A percentile compares a stretch with the other conserved stretches of the same genome.
Conservation (phyloP, 2,888 invertebrate genomes). For the Stenodema calcarata region DNA sequence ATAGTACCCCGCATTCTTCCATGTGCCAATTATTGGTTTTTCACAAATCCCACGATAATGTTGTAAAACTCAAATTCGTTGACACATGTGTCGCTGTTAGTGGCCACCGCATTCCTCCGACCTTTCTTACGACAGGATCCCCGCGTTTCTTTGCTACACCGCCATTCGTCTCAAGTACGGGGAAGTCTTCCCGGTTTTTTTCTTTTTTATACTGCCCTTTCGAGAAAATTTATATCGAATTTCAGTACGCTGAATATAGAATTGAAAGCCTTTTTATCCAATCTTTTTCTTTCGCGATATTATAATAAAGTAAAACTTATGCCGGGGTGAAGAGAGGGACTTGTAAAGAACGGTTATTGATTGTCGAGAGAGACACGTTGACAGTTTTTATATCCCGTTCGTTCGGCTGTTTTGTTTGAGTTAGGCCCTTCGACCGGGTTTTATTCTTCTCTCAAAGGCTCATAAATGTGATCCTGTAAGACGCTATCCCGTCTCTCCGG, state of each 20-base stretch:
- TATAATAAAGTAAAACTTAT: not conserved
- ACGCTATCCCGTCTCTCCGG: not conserved
- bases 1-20: no score
- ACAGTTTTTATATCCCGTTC: conserved; percentile 13
- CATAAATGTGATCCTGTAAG: not conserved
- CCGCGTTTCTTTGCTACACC: not conserved
- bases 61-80: not conserved
- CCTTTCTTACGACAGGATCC: not conserved
- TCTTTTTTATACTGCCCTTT: not conserved
- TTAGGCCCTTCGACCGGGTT: not conserved
- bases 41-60: no score
- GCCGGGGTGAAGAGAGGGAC: not conserved
- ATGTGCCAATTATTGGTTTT: no score
- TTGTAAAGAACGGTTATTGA: conserved; percentile 11
- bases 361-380: conserved; percentile 2
- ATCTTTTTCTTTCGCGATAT: not conserved
- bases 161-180: not conserved
- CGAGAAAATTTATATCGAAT: not conserved
- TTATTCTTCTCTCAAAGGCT: not conserved
- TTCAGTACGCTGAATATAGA: conserved; percentile 9
- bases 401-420: not conserved
- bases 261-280: not conserved
- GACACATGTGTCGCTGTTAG: not conserved
- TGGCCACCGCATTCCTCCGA: not conserved
- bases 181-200: not conserved